Evolutionary conservation across 2,797 vertebrate genomes (phyloP).

Genomic region (Danio tinwini): DNA sequence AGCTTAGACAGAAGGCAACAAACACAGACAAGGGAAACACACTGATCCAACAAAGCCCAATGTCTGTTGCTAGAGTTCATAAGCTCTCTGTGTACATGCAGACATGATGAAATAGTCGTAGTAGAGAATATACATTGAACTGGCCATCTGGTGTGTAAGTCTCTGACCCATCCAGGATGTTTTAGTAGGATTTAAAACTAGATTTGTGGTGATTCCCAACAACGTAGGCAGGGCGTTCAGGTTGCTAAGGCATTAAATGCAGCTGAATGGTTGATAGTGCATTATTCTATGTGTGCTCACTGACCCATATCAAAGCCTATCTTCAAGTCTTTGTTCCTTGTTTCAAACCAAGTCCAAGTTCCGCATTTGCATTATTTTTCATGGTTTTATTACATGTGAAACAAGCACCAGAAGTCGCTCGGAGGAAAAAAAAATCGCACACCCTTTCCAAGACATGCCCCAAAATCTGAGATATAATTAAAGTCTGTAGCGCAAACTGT

Average conservation of each 20-base stretch:
- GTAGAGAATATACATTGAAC: not conserved
- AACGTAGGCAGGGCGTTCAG: not conserved
- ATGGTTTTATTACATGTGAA: not conserved
- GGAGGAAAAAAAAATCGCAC: too few relatives aligned
- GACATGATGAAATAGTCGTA: not conserved
- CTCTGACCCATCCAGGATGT: not conserved
- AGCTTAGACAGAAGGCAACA: too few relatives aligned
- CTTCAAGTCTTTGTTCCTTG: not conserved
- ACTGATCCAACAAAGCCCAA: too few relatives aligned
- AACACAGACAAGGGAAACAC: too few relatives aligned
- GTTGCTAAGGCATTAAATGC: not conserved
- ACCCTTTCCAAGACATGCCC: not conserved
- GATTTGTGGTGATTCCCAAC: not conserved
- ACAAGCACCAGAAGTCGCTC: not conserved
- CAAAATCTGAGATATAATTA: slow-evolving; percentile 4
- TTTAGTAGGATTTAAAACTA: slow-evolving; percentile 23
- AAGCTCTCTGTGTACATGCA: not conserved
- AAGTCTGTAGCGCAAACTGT: not conserved
- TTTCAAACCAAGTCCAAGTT: not conserved
- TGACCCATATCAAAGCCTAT: not conserved
- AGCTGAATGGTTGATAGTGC: not conserved
- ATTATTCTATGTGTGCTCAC: not conserved
- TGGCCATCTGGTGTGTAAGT: slow-evolving; percentile 17
- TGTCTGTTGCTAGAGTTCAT: not conserved
- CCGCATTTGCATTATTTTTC: not conserved